phyloP scores from a whole-genome alignment of 2,888 invertebrate genomes.

The Mythimna lalbum region DNA sequence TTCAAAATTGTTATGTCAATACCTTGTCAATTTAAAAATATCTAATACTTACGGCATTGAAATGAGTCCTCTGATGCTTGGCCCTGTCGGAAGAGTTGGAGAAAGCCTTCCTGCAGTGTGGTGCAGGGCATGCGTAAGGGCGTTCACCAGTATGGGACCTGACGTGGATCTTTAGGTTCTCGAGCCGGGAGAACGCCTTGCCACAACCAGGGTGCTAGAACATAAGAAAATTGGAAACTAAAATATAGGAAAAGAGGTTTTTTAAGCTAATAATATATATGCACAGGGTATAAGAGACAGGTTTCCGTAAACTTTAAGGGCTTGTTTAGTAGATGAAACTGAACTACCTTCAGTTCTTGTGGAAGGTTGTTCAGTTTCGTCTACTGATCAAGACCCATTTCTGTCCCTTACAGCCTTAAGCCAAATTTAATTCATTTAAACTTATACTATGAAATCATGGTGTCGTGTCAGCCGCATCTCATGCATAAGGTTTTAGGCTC shows the following conservation, averaged over 20 bases:
- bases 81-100: constrained; percentile 99
- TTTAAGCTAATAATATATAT: neutral
- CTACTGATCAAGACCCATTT: too few relatives aligned
- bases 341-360: too few relatives aligned
- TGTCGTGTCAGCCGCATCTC: too few relatives aligned
- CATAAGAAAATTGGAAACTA: neutral
- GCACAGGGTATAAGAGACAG: too few relatives aligned
- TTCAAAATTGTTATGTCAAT: neutral
- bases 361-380: too few relatives aligned
- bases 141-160: constrained; percentile 98
- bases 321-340: too few relatives aligned
- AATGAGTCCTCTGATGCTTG: constrained; percentile 99
- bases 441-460: too few relatives aligned
- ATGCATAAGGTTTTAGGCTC: too few relatives aligned
- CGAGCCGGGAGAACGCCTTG: constrained; percentile 98
- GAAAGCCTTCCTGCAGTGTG: constrained; percentile 98
- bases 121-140: constrained; percentile 98
- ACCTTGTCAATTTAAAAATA: neutral
- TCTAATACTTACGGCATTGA: constrained; percentile 96
- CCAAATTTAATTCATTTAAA: too few relatives aligned
- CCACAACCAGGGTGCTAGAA: constrained; percentile 97
- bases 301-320: too few relatives aligned
- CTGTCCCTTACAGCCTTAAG: too few relatives aligned
- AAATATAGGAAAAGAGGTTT: too few relatives aligned
- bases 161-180: constrained; percentile 99